Evolutionary conservation across 2,113 vertebrate genomes (phyloP).

Genomic region (Casuarius casuarius): DNA sequence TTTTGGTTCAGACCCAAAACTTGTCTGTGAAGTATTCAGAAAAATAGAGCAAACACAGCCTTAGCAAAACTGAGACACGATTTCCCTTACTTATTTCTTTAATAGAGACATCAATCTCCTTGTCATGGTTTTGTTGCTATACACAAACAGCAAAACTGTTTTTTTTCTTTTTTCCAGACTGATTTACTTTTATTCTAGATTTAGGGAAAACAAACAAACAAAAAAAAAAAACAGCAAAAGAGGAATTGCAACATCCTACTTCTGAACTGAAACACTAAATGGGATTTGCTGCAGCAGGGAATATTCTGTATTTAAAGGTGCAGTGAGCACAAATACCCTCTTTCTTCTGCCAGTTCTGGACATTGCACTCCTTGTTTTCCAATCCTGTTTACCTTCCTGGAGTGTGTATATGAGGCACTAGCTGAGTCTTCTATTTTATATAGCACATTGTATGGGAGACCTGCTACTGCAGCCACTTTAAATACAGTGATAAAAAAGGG

Average conservation of each 20-base stretch:
- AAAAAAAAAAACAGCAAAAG: not conserved
- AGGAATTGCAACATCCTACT: not conserved
- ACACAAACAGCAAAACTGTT: not conserved
- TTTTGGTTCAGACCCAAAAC: not conserved
- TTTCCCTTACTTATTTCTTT: constrained; percentile 45
- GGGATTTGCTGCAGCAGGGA: not conserved
- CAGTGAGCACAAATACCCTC: not conserved
- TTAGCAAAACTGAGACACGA: constrained; percentile 5
- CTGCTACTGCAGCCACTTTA: not conserved
- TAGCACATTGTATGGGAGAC: not conserved
- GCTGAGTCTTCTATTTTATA: not conserved
- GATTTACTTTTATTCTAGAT: not conserved
- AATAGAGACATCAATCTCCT: constrained; percentile 48
- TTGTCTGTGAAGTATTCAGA: not conserved
- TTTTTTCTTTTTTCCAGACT: not conserved
- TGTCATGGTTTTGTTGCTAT: constrained; percentile 10
- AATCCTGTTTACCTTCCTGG: not conserved
- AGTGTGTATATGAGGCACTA: not conserved
- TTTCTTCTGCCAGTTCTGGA: not conserved
- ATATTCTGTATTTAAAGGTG: not conserved
- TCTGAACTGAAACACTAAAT: not conserved
- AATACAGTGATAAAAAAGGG: not conserved
- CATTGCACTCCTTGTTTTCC: rapidly evolving
- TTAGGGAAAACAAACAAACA: not conserved
- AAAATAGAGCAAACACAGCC: not conserved